Evolutionary conservation across 1,140 invertebrate genomes (phyloP).

Genomic region (Aplysia californica): DNA sequence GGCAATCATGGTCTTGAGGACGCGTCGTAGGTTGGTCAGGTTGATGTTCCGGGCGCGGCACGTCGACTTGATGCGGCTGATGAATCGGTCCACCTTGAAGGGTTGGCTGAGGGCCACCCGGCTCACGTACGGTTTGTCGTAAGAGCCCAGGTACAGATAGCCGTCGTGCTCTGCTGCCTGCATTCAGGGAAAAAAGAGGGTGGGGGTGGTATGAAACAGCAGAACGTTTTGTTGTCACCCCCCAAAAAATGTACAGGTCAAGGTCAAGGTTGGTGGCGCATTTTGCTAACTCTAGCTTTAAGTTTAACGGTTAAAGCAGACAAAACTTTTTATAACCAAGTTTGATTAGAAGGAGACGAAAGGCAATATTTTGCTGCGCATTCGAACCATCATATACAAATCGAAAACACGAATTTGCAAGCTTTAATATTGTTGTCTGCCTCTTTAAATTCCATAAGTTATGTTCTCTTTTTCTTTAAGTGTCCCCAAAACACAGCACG

Average conservation of each 20-base stretch:
- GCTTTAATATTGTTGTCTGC: no score
- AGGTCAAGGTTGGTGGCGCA: not conserved
- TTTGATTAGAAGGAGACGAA: not conserved
- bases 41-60: slow-evolving; percentile 22
- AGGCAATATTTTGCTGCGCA: no score
- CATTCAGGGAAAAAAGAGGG: not conserved
- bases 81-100: slow-evolving; percentile 19
- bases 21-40: not conserved
- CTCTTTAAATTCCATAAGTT: no score
- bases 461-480: no score
- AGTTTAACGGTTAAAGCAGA: not conserved
- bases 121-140: slow-evolving; percentile 5
- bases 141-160: slow-evolving; percentile 13
- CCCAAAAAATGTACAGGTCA: not conserved
- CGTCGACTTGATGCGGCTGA: slow-evolving; percentile 17
- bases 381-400: no score
- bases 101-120: not conserved
- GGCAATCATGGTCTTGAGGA: slow-evolving; percentile 5
- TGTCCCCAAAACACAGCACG: no score
- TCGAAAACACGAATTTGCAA: no score
- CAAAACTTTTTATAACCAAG: not conserved
- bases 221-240: not conserved
- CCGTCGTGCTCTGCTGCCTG: slow-evolving; percentile 15
- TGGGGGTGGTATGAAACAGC: not conserved
- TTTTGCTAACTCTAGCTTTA: not conserved